A percentile compares a stretch with the other conserved stretches of the same genome.
phyloP scores from a whole-genome alignment of 2,797 vertebrate genomes.

The Linurgus olivaceus region DNA sequence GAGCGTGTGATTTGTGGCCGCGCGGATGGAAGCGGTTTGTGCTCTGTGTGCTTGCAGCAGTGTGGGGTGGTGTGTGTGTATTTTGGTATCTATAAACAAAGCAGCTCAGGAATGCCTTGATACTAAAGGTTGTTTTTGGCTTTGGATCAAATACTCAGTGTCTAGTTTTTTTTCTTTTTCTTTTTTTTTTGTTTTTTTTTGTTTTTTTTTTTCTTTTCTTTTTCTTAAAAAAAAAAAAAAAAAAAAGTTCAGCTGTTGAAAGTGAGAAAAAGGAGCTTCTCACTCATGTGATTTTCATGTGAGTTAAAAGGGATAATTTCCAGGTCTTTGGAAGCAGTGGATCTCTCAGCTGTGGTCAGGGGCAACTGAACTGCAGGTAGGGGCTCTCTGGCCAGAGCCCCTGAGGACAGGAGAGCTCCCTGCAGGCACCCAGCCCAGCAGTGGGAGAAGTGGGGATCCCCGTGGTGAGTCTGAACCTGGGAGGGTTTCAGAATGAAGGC shows the following conservation, averaged over 20 bases:
- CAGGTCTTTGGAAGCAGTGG: neutral
- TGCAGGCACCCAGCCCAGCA: accelerated
- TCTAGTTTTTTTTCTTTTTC: neutral
- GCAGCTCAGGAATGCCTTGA: slow-evolving; percentile 65
- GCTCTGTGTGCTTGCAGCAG: slow-evolving; percentile 38
- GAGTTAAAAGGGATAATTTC: neutral
- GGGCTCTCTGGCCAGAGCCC: neutral
- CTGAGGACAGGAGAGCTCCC: neutral
- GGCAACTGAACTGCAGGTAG: neutral
- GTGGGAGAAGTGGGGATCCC: neutral
- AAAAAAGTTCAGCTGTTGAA: neutral
- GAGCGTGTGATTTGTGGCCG: neutral
- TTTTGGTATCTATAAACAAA: slow-evolving; percentile 71
- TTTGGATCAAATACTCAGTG: slow-evolving; percentile 41
- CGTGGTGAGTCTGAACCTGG: accelerated
- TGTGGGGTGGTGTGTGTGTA: slow-evolving; percentile 48
- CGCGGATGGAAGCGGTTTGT: neutral
- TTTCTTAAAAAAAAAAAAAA: neutral
- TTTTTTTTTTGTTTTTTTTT: neutral
- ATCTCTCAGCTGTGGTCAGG: accelerated
- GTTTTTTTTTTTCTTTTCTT: too few relatives aligned
- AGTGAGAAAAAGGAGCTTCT: neutral
- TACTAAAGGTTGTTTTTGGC: slow-evolving; percentile 66
- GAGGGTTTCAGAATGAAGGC: accelerated
- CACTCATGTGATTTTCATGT: neutral